A percentile compares a stretch with the other conserved stretches of the same genome.
phyloP scores from a whole-genome alignment of 2,888 invertebrate species.

The Cryptocephalus moraei region DNA sequence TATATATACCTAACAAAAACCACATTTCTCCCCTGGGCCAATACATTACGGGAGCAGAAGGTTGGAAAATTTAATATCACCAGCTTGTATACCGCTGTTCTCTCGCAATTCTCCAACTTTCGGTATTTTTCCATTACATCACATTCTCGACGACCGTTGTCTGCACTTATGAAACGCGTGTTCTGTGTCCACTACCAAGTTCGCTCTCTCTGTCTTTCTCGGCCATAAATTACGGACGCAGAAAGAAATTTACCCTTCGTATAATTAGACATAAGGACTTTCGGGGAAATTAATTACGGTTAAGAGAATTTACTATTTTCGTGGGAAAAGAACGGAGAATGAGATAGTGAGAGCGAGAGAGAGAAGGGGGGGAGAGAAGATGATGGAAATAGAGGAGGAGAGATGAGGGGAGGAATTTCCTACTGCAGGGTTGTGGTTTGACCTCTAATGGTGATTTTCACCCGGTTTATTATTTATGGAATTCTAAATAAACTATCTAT shows the following conservation, averaged over 20 bases:
- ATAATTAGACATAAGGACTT: conserved; percentile 25
- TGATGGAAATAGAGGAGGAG: no score
- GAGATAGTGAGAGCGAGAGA: no score
- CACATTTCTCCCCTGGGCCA: conserved; percentile 31
- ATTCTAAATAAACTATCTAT: no score
- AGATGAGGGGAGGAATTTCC: no score
- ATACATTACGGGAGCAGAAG: conserved; percentile 39
- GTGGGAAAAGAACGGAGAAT: no score
- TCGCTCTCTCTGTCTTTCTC: background rate
- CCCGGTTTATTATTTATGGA: no score
- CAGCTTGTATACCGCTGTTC: conserved; percentile 34
- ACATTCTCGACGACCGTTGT: conserved; percentile 31
- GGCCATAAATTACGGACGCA: conserved; percentile 19
- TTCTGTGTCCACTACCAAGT: conserved; percentile 23
- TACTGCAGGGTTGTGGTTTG: no score
- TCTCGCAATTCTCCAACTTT: conserved; percentile 36
- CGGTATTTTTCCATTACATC: conserved; percentile 40
- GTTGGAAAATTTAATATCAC: conserved; percentile 41
- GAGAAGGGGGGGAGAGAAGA: no score
- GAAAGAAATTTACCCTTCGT: conserved; percentile 19
- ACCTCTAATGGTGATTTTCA: no score
- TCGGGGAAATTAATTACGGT: conserved; percentile 21
- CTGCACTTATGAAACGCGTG: conserved; percentile 30
- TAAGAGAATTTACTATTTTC: conserved; percentile 14
- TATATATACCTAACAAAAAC: conserved; percentile 28